These are phyloP conservation scores for Megalopta genalis DNA, from an alignment of 1,140 invertebrate genomes.

Conservation along the genomic window DNA sequence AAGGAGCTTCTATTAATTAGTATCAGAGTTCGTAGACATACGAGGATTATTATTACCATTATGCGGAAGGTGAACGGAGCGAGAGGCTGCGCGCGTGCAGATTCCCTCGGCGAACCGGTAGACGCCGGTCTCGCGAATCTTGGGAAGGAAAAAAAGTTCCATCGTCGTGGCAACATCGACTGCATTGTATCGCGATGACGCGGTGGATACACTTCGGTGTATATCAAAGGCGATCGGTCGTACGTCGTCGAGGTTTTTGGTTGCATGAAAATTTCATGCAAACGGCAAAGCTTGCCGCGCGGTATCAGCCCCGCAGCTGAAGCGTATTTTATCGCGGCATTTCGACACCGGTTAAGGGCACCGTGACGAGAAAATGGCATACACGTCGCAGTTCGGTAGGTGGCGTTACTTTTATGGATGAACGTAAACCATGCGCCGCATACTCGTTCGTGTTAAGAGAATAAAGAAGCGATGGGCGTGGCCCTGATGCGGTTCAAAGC, in stretches of 20 bases:
- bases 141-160: background rate
- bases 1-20: background rate
- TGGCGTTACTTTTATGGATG: conserved; percentile 74
- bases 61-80: background rate
- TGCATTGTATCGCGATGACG: conserved; percentile 18
- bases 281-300: conserved; percentile 43
- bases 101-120: background rate
- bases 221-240: conserved; percentile 35
- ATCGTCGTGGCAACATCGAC: conserved; percentile 2
- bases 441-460: conserved; percentile 71
- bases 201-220: conserved; percentile 16
- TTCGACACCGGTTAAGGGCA: conserved; percentile 68
- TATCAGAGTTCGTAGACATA: background rate
- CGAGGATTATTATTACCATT: background rate
- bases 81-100: background rate
- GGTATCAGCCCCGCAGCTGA: conserved; percentile 48
- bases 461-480: conserved; percentile 67
- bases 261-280: conserved; percentile 64
- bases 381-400: conserved; percentile 58
- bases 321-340: conserved; percentile 69
- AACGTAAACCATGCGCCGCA: conserved; percentile 73
- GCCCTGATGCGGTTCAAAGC: conserved; percentile 45
- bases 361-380: conserved; percentile 54
- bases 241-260: conserved; percentile 30
- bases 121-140: no score